Percentiles rank a stretch among this genome's conserved stretches.
These are phyloP conservation scores for Scaptomyza montana DNA, from an alignment of 1,140 invertebrate genomes.

Conservation along the genomic window DNA sequence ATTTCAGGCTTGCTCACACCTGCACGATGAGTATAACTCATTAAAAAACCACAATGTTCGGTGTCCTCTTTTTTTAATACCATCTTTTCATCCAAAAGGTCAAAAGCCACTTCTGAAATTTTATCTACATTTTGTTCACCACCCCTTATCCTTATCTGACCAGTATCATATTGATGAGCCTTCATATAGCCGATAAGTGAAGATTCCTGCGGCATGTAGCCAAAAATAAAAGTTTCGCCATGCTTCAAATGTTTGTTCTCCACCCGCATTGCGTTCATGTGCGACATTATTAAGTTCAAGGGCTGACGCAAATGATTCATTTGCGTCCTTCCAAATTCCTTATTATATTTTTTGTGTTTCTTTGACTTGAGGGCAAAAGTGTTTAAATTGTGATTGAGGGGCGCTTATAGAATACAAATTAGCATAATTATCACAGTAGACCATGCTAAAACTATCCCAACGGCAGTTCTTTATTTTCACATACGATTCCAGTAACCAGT, in stretches of 20 bases:
- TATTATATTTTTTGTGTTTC: background rate
- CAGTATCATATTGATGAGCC: background rate
- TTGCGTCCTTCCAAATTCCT: background rate
- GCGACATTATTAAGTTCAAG: slow-evolving; percentile 25
- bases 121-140: background rate
- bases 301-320: slow-evolving; percentile 46
- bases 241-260: background rate
- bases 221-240: slow-evolving; percentile 55
- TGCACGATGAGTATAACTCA: slow-evolving; percentile 25
- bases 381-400: slow-evolving; percentile 46
- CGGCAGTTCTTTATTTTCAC: slow-evolving; percentile 42
- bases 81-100: slow-evolving; percentile 1
- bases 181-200: slow-evolving; percentile 22
- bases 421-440: slow-evolving; percentile 9
- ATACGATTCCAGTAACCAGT: slow-evolving; percentile 50
- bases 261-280: slow-evolving; percentile 1
- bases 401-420: slow-evolving; percentile 1
- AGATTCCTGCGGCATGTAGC: slow-evolving; percentile 47
- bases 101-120: slow-evolving; percentile 28
- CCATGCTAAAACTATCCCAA: slow-evolving; percentile 35
- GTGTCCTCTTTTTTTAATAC: background rate
- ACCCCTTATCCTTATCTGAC: slow-evolving; percentile 28
- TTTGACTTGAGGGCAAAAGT: slow-evolving; percentile 13
- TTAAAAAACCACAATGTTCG: slow-evolving; percentile 35
- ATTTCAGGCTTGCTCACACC: background rate